These are phyloP conservation scores for Tholera decimalis DNA, from an alignment of 2,888 invertebrate genomes.

Conservation along the genomic window DNA sequence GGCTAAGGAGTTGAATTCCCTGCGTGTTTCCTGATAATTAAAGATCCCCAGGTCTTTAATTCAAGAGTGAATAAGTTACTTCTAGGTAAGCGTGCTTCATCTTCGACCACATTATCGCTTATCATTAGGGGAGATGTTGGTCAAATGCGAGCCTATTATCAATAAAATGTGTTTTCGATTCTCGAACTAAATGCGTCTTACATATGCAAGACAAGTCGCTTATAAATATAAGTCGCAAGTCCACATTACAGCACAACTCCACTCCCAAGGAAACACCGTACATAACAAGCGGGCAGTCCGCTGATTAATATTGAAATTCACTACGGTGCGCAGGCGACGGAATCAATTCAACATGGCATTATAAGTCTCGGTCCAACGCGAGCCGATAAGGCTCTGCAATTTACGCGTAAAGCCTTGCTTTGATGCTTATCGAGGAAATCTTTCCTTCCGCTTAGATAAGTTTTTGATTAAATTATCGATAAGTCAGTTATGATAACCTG, in stretches of 20 bases:
- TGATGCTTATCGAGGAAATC: conserved; percentile 53
- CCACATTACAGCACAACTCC: conserved; percentile 11
- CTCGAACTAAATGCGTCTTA: neutral
- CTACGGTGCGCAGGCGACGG: conserved; percentile 41
- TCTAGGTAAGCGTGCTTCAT: no score
- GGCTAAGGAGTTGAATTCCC: no score
- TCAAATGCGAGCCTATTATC: no score
- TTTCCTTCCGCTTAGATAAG: conserved; percentile 57
- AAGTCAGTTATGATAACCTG: conserved; percentile 35
- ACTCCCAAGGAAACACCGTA: conserved; percentile 5
- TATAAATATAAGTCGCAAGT: no score
- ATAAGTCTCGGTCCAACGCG: conserved; percentile 42
- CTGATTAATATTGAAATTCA: conserved; percentile 54
- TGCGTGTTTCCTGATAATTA: no score
- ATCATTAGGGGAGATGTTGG: no score
- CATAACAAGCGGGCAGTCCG: conserved; percentile 7
- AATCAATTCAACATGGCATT: conserved; percentile 71
- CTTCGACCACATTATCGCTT: no score
- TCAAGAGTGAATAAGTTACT: no score
- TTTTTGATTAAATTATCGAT: conserved; percentile 42
- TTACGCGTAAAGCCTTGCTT: conserved; percentile 43
- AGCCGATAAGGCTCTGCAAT: conserved; percentile 54
- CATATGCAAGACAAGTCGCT: neutral
- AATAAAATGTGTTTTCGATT: neutral
- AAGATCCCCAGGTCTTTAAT: no score